phyloP scores from a whole-genome alignment of 2,888 invertebrate species.

The Elmis aenea region DNA sequence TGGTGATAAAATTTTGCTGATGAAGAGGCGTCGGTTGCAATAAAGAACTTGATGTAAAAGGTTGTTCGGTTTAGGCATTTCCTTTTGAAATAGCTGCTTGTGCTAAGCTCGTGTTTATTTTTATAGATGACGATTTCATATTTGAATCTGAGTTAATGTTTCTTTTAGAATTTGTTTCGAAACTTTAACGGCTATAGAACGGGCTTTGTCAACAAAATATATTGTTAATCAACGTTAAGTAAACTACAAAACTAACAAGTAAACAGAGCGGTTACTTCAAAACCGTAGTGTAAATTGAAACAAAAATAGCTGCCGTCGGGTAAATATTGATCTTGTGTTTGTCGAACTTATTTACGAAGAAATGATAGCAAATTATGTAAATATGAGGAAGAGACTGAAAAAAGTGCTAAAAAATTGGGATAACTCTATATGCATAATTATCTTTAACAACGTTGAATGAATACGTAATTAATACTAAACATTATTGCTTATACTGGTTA shows the following conservation, averaged over 20 bases:
- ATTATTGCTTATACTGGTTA: too few relatives aligned
- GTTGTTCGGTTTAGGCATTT: constrained; percentile 16
- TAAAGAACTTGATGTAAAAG: constrained; percentile 27
- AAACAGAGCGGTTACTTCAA: constrained; percentile 12
- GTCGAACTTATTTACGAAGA: background rate
- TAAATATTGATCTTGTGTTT: constrained; percentile 8
- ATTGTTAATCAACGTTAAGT: too few relatives aligned
- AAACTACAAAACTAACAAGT: too few relatives aligned
- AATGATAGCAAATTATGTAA: background rate
- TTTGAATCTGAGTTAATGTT: too few relatives aligned
- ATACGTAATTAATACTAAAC: too few relatives aligned
- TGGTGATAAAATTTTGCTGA: constrained; percentile 32
- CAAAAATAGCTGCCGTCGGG: constrained; percentile 15
- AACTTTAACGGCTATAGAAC: too few relatives aligned
- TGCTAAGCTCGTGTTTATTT: constrained; percentile 19
- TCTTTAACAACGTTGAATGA: too few relatives aligned
- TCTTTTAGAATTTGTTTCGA: too few relatives aligned
- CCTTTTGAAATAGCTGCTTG: constrained; percentile 18
- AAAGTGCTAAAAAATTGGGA: too few relatives aligned
- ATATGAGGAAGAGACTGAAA: too few relatives aligned
- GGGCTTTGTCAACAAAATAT: too few relatives aligned
- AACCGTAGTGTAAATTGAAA: constrained; percentile 15
- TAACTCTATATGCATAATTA: too few relatives aligned
- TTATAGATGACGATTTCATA: constrained; percentile 18
- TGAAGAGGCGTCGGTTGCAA: constrained; percentile 29